phyloP scores from a whole-genome alignment of 2,888 invertebrate genomes.

The Drosophila demipolita region DNA sequence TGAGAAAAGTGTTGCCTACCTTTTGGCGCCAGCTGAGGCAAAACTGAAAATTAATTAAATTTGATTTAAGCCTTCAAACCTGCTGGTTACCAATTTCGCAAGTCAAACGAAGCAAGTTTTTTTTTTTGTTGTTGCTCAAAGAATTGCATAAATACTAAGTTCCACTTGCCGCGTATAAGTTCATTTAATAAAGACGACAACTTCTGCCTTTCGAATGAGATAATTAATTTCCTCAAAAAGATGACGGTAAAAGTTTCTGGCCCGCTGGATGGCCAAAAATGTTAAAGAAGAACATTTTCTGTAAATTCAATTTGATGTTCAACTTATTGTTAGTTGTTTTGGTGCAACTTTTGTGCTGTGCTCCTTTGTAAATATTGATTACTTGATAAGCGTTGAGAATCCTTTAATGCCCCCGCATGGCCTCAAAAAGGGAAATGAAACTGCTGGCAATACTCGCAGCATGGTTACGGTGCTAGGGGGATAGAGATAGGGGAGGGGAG shows the following conservation, averaged over 20 bases:
- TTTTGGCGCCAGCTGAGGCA: slow-evolving; percentile 26
- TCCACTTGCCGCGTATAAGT: slow-evolving; percentile 33
- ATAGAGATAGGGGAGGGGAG: neutral
- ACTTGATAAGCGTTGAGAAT: slow-evolving; percentile 71
- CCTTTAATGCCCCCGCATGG: slow-evolving; percentile 68
- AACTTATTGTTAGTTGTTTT: slow-evolving; percentile 63
- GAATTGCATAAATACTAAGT: slow-evolving; percentile 36
- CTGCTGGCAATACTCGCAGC: slow-evolving; percentile 40
- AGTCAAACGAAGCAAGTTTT: slow-evolving; percentile 12
- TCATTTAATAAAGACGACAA: slow-evolving; percentile 62
- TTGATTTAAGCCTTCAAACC: slow-evolving; percentile 41
- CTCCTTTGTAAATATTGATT: slow-evolving; percentile 79
- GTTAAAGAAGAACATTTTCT: slow-evolving; percentile 61
- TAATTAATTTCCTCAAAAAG: slow-evolving; percentile 69
- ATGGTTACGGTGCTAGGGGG: neutral
- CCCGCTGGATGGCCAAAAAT: slow-evolving; percentile 46
- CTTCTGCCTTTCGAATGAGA: slow-evolving; percentile 65
- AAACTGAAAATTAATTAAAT: slow-evolving; percentile 62
- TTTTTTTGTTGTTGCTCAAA: slow-evolving; percentile 25
- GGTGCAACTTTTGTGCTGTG: slow-evolving; percentile 50
- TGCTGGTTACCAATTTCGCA: slow-evolving; percentile 14
- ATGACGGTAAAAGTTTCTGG: slow-evolving; percentile 58
- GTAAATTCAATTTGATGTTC: slow-evolving; percentile 69
- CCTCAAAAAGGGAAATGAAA: slow-evolving; percentile 59
- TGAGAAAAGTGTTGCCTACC: slow-evolving; percentile 40